These are phyloP conservation scores for Troides aeacus DNA, from an alignment of 2,888 invertebrate genomes.

Conservation along the genomic window DNA sequence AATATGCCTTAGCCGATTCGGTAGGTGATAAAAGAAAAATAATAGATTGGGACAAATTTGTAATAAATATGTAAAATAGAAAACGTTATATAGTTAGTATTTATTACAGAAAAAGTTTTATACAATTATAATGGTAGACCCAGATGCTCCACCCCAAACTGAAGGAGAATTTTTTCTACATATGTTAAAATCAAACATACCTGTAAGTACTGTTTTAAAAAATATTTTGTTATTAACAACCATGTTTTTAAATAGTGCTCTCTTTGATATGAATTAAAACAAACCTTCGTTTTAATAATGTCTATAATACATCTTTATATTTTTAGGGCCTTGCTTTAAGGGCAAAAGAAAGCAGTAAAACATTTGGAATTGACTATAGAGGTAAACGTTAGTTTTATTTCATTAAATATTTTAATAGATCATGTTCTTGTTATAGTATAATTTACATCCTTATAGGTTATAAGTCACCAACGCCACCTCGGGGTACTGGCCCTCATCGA, in stretches of 20 bases:
- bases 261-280: not conserved
- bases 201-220: slow-evolving; percentile 56
- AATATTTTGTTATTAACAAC: not conserved
- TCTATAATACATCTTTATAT: not conserved
- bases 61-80: not conserved
- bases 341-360: slow-evolving; percentile 62
- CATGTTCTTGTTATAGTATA: not conserved
- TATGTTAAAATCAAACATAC: slow-evolving; percentile 73
- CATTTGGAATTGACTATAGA: slow-evolving; percentile 68
- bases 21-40: slow-evolving; percentile 41
- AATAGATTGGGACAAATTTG: not conserved
- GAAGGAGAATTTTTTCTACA: slow-evolving; percentile 73
- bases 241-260: not conserved
- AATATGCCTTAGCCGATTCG: slow-evolving; percentile 61
- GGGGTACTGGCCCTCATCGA: slow-evolving; percentile 67
- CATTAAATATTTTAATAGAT: not conserved
- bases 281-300: not conserved
- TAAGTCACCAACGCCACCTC: slow-evolving; percentile 72
- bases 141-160: slow-evolving; percentile 69
- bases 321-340: slow-evolving; percentile 67
- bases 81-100: slow-evolving; percentile 9
- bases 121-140: slow-evolving; percentile 71
- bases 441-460: slow-evolving; percentile 52
- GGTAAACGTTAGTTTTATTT: slow-evolving; percentile 44
- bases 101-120: slow-evolving; percentile 73